Percentiles rank a stretch among this genome's conserved stretches.
Evolutionary conservation across 2,888 invertebrate species (phyloP).

Genomic region (Axea sp.): DNA sequence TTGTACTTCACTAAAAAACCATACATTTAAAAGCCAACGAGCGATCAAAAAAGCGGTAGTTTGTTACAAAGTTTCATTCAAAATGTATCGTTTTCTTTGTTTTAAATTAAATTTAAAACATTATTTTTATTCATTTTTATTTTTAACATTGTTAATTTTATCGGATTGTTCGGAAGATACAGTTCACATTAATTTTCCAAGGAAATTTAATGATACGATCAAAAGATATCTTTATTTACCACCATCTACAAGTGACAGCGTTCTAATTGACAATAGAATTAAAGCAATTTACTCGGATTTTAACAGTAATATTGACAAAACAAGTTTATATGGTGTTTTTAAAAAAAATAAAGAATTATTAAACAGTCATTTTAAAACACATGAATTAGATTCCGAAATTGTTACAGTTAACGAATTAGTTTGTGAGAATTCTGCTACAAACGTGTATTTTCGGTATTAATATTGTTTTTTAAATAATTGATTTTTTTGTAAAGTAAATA

Average conservation of each 20-base stretch:
- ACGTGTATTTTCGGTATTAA: slow-evolving; percentile 67
- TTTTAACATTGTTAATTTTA: slow-evolving; percentile 1
- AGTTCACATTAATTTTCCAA: slow-evolving; percentile 67
- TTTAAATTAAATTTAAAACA: background rate
- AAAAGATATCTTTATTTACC: slow-evolving; percentile 66
- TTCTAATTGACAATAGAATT: slow-evolving; percentile 68
- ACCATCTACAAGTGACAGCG: slow-evolving; percentile 63
- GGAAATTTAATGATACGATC: slow-evolving; percentile 51
- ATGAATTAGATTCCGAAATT: slow-evolving; percentile 27
- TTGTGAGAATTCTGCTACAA: slow-evolving; percentile 68
- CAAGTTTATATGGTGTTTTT: slow-evolving; percentile 6
- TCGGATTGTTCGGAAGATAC: slow-evolving; percentile 46
- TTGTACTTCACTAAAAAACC: slow-evolving; percentile 58
- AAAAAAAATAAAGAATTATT: slow-evolving; percentile 2
- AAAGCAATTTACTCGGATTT: slow-evolving; percentile 39
- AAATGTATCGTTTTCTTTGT: slow-evolving; percentile 19
- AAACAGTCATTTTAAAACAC: slow-evolving; percentile 2
- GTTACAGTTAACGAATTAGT: slow-evolving; percentile 69
- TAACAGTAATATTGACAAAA: slow-evolving; percentile 8
- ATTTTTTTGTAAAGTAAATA: background rate
- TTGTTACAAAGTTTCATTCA: slow-evolving; percentile 1
- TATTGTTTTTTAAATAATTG: background rate
- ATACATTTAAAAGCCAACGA: slow-evolving; percentile 69
- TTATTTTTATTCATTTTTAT: slow-evolving; percentile 4
- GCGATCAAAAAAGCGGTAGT: slow-evolving; percentile 45